Percentiles rank a stretch among this genome's conserved stretches.
These are phyloP conservation scores for Lindbergichthys nudifrons DNA, from an alignment of 2,797 vertebrate genomes.

Conservation along the genomic window DNA sequence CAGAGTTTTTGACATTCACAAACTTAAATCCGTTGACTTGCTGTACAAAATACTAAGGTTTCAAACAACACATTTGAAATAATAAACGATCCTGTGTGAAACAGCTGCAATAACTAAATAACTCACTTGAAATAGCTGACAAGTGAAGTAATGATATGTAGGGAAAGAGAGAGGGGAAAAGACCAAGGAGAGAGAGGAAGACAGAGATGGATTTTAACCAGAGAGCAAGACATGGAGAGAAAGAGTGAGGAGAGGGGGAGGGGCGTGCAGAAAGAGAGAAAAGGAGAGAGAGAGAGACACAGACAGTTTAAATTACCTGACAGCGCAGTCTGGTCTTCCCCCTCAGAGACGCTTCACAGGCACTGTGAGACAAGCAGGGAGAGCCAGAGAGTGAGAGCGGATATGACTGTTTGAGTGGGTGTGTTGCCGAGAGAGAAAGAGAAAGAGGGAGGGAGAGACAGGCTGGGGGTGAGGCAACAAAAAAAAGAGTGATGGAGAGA, in stretches of 20 bases:
- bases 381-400: slow-evolving; percentile 80
- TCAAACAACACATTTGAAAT: not conserved
- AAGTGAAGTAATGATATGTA: slow-evolving; percentile 26
- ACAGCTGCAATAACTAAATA: slow-evolving; percentile 22
- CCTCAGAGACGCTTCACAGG: slow-evolving; percentile 83
- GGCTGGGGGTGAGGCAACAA: slow-evolving; percentile 51
- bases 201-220: not conserved
- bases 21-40: slow-evolving; percentile 10
- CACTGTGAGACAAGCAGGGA: slow-evolving; percentile 82
- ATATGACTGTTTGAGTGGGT: slow-evolving; percentile 84
- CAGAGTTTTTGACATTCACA: slow-evolving; percentile 7
- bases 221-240: slow-evolving; percentile 30
- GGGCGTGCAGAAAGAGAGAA: slow-evolving; percentile 31
- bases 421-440: slow-evolving; percentile 73
- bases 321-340: slow-evolving; percentile 81
- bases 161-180: slow-evolving; percentile 5
- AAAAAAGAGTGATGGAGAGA: slow-evolving; percentile 60
- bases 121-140: slow-evolving; percentile 28
- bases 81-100: slow-evolving; percentile 7
- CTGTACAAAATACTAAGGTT: not conserved
- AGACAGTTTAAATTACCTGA: slow-evolving; percentile 80
- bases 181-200: slow-evolving; percentile 27
- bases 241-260: slow-evolving; percentile 7
- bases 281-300: slow-evolving; percentile 49
- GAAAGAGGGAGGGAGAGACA: slow-evolving; percentile 45